Conservation (phyloP, 2,888 invertebrate genomes). For the Ligdia adustata region DNA sequence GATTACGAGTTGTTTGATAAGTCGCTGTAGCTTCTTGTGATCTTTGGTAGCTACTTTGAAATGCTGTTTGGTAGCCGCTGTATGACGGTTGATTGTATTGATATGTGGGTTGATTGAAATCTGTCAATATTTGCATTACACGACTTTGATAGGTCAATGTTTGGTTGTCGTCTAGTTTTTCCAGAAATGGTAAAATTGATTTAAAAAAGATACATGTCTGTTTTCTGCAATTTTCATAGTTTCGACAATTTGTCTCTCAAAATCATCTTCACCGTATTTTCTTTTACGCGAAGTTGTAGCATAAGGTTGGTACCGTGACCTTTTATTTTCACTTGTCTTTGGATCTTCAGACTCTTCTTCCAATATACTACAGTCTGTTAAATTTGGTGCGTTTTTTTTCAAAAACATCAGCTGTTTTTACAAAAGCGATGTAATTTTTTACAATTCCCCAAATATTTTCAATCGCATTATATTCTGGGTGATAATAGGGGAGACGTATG, state of each 20-base stretch:
- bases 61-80: constrained; percentile 20
- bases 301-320: constrained; percentile 25
- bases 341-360: constrained; percentile 22
- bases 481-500: neutral
- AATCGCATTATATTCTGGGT: neutral
- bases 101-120: constrained; percentile 21
- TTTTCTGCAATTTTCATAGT: constrained; percentile 20
- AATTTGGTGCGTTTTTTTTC: constrained; percentile 30
- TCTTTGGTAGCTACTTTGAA: constrained; percentile 15
- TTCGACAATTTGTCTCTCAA: constrained; percentile 24
- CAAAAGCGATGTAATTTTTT: too few species aligned
- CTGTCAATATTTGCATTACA: constrained; percentile 26
- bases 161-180: constrained; percentile 24
- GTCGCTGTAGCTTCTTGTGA: constrained; percentile 19
- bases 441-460: too few species aligned
- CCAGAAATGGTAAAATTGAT: constrained; percentile 22
- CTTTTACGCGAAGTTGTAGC: constrained; percentile 20
- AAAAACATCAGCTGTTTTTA: constrained; percentile 21
- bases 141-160: constrained; percentile 27
- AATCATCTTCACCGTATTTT: constrained; percentile 22
- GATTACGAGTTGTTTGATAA: constrained; percentile 19
- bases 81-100: constrained; percentile 19
- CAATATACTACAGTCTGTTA: constrained; percentile 28
- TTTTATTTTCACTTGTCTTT: constrained; percentile 14
- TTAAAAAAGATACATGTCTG: constrained; percentile 25